A percentile compares a stretch with the other conserved stretches of the same genome.
phyloP scores from a whole-genome alignment of 2,797 vertebrate genomes.

The Meriones psammophilus region DNA sequence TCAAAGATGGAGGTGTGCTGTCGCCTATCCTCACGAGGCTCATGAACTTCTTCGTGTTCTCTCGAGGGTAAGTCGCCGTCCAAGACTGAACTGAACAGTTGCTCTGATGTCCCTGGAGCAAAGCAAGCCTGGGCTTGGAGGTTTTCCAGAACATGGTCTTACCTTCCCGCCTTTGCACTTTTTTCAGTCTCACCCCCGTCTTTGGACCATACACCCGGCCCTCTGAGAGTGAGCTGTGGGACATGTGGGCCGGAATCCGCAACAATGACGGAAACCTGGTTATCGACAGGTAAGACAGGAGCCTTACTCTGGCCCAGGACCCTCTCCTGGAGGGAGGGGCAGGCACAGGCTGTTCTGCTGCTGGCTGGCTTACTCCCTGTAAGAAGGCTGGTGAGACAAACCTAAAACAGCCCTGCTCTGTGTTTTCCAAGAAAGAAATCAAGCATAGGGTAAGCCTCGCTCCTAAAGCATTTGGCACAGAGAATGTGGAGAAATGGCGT shows the following conservation, averaged over 20 bases:
- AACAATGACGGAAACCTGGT: slow-evolving; percentile 96
- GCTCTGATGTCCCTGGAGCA: background rate
- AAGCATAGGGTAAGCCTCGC: background rate
- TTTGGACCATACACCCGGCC: slow-evolving; percentile 97
- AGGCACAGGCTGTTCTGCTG: background rate
- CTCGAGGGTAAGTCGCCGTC: slow-evolving; percentile 90
- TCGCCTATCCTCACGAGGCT: slow-evolving; percentile 92
- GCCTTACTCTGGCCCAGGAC: background rate
- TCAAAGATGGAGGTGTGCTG: slow-evolving; percentile 94
- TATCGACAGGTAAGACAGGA: slow-evolving; percentile 91
- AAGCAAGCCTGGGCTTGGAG: background rate
- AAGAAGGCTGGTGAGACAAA: background rate
- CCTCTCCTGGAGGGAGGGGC: background rate
- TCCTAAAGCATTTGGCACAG: background rate
- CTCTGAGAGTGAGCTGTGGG: slow-evolving; percentile 95
- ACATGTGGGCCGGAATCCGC: slow-evolving; percentile 96
- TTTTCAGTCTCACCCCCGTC: slow-evolving; percentile 92
- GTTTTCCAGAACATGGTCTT: background rate
- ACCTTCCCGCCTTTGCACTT: background rate
- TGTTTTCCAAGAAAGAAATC: slow-evolving; percentile 24
- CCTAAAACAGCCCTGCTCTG: background rate
- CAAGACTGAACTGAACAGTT: background rate
- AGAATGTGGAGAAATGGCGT: background rate
- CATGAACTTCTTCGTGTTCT: slow-evolving; percentile 95
- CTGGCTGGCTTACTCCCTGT: background rate